phyloP scores from a whole-genome alignment of 2,888 invertebrate species.

The Troilus luridus region DNA sequence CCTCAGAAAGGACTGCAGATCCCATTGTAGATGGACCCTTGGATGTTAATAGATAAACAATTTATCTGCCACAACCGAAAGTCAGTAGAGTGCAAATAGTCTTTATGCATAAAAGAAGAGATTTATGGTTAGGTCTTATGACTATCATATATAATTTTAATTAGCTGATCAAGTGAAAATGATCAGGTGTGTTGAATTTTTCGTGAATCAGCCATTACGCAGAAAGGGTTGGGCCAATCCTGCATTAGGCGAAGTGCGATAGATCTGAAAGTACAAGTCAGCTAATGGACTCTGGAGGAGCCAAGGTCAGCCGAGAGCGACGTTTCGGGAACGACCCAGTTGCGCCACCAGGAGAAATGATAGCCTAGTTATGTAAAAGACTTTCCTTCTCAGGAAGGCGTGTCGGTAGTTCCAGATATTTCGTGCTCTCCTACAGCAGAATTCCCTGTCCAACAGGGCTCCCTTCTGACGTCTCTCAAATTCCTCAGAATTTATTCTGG shows the following conservation, averaged over 20 bases:
- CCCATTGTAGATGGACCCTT: too few species aligned
- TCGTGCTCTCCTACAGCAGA: neutral
- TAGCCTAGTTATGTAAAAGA: slow-evolving; percentile 35
- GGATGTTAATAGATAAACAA: too few species aligned
- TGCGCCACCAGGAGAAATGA: slow-evolving; percentile 36
- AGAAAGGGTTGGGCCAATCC: slow-evolving; percentile 30
- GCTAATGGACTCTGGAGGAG: neutral
- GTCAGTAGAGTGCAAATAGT: too few species aligned
- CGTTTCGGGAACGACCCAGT: slow-evolving; percentile 47
- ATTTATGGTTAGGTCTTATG: too few species aligned
- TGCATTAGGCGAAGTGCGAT: neutral
- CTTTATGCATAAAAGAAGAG: too few species aligned
- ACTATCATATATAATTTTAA: neutral
- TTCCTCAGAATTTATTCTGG: neutral
- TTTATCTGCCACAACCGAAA: too few species aligned
- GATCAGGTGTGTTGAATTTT: neutral
- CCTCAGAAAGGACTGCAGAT: too few species aligned
- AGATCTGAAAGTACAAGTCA: neutral
- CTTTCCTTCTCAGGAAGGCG: slow-evolving; percentile 11
- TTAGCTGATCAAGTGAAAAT: neutral
- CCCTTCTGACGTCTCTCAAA: neutral
- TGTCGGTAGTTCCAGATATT: neutral
- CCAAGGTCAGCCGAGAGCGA: neutral
- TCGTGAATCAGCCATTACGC: neutral
- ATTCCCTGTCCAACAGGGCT: neutral